A percentile compares a stretch with the other conserved stretches of the same genome.
These are phyloP conservation scores for Benitochromis conjunctus DNA, from an alignment of 2,113 vertebrate genomes.

Conservation along the genomic window DNA sequence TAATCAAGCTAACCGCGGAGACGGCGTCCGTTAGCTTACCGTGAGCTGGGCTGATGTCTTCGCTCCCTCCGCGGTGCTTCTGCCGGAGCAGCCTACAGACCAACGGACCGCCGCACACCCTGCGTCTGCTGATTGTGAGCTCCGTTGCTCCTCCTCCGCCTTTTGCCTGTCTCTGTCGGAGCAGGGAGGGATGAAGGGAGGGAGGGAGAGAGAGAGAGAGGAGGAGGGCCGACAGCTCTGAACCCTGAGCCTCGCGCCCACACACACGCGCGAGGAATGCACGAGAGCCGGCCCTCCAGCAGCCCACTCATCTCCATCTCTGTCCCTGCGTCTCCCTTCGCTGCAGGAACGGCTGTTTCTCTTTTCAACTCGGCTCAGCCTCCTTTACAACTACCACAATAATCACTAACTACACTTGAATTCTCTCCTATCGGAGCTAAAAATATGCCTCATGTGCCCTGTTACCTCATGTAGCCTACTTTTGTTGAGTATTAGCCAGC, in stretches of 20 bases:
- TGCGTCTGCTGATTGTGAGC: constrained; percentile 27
- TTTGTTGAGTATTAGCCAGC: neutral
- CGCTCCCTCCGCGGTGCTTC: neutral
- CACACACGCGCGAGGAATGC: constrained; percentile 36
- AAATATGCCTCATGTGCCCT: neutral
- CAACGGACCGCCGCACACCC: neutral
- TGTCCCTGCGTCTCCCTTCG: constrained; percentile 1
- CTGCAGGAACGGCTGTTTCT: neutral
- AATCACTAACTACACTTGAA: neutral
- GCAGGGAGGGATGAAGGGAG: neutral
- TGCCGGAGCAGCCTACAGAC: constrained; percentile 6
- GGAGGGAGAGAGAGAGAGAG: neutral
- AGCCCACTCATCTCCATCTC: constrained; percentile 15
- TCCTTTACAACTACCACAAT: neutral
- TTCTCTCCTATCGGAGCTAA: neutral
- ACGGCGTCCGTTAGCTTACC: constrained; percentile 47
- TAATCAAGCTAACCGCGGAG: neutral
- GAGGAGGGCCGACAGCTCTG: constrained; percentile 28
- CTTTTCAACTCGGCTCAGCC: neutral
- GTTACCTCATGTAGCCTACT: neutral
- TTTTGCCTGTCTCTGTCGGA: constrained; percentile 51
- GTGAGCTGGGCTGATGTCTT: constrained; percentile 1
- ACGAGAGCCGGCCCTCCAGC: constrained; percentile 13
- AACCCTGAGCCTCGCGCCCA: constrained; percentile 56
- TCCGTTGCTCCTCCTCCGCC: constrained; percentile 53